A percentile compares a stretch with the other conserved stretches of the same genome.
phyloP scores from a whole-genome alignment of 2,797 vertebrate genomes.

The Gymnothorax reevesii region DNA sequence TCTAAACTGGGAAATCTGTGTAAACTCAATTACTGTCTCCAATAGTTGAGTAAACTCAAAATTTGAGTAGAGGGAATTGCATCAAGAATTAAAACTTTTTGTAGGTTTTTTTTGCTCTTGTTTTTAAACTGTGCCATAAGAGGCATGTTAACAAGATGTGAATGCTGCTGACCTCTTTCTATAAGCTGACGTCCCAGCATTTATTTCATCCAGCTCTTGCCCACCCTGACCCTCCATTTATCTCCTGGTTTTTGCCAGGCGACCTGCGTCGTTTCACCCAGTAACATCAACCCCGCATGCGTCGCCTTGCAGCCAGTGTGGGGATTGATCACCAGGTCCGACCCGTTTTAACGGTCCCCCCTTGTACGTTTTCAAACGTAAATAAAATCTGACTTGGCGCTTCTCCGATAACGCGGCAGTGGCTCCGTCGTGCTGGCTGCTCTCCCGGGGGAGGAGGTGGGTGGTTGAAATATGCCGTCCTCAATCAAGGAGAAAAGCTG shows the following conservation, averaged over 20 bases:
- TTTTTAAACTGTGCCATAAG: no score
- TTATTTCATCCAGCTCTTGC: neutral
- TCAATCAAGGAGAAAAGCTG: constrained; percentile 27
- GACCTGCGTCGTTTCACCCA: neutral
- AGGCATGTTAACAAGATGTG: no score
- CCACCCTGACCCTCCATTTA: no score
- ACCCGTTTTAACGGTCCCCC: constrained; percentile 33
- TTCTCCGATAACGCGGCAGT: constrained; percentile 29
- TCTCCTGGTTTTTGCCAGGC: neutral
- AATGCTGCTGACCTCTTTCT: neutral
- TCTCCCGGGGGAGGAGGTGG: constrained; percentile 26
- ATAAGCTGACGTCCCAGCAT: neutral
- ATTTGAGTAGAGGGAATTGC: no score
- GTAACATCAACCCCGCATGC: neutral
- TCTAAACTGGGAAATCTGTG: no score
- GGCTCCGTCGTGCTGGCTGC: constrained; percentile 19
- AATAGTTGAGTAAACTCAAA: no score
- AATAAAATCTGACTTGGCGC: constrained; percentile 49
- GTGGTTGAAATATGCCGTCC: constrained; percentile 35
- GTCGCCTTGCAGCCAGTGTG: neutral
- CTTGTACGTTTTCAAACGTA: constrained; percentile 46
- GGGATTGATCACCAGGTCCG: constrained; percentile 36
- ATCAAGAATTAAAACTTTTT: no score
- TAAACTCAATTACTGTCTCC: no score
- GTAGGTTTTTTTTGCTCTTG: no score